These are phyloP conservation scores for Drosophila asahinai DNA, from an alignment of 1,140 invertebrate species.

Conservation along the genomic window DNA sequence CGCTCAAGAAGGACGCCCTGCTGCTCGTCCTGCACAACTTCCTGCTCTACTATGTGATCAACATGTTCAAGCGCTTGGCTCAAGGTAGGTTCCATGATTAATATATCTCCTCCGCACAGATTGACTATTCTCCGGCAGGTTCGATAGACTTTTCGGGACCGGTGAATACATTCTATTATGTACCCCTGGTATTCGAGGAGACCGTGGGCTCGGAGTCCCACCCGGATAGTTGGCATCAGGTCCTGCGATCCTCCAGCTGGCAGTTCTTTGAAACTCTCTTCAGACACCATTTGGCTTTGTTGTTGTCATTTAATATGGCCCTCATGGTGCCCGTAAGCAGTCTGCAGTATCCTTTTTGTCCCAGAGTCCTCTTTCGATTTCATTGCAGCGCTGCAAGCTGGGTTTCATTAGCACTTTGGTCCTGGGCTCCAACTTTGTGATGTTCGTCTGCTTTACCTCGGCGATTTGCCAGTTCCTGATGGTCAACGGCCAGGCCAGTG, in stretches of 20 bases:
- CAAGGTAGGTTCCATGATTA: conserved; percentile 41
- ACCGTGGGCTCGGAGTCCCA: background rate
- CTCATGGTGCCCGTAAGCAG: conserved; percentile 56
- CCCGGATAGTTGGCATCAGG: conserved; percentile 27
- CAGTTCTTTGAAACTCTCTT: conserved; percentile 58
- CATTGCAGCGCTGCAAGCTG: conserved; percentile 54
- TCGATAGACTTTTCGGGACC: conserved; percentile 45
- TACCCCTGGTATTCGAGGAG: conserved; percentile 53
- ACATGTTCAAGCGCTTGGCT: conserved; percentile 62
- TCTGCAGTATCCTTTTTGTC: background rate
- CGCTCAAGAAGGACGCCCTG: conserved; percentile 51
- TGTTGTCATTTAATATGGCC: conserved; percentile 54
- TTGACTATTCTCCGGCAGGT: conserved; percentile 7
- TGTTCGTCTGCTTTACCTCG: conserved; percentile 55
- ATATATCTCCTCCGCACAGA: too few relatives aligned
- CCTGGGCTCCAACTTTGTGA: conserved; percentile 45
- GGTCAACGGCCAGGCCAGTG: conserved; percentile 9
- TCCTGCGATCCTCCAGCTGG: conserved; percentile 47
- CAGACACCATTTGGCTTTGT: conserved; percentile 58
- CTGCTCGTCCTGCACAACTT: conserved; percentile 56
- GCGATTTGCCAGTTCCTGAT: conserved; percentile 45
- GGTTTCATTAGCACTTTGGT: conserved; percentile 56
- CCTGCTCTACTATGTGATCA: conserved; percentile 56
- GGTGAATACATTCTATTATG: conserved; percentile 60
- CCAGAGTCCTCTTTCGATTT: background rate